Conservation (phyloP, 1,140 invertebrate species). For the Vollenhovia emeryi region DNA sequence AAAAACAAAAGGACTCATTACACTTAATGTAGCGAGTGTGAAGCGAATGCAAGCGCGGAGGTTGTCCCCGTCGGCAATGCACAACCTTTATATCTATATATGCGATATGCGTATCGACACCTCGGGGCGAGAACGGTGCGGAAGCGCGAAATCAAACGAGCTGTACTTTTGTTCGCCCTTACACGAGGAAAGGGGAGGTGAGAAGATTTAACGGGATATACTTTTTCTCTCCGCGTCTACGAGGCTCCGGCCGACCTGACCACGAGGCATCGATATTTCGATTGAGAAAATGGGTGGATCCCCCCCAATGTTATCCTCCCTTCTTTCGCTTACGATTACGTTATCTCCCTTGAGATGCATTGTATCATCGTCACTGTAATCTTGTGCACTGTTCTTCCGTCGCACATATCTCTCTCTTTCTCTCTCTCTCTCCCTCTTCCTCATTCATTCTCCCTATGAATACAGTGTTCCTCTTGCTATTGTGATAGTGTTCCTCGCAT, state of each 20-base stretch:
- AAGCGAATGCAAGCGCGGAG: slow-evolving; percentile 79
- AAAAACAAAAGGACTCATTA: slow-evolving; percentile 70
- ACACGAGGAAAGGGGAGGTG: background rate
- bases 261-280: slow-evolving; percentile 34
- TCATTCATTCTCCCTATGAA: slow-evolving; percentile 8
- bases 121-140: background rate
- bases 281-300: slow-evolving; percentile 51
- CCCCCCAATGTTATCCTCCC: slow-evolving; percentile 50
- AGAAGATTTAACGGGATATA: background rate
- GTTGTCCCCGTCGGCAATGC: slow-evolving; percentile 78
- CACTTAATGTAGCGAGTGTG: slow-evolving; percentile 75
- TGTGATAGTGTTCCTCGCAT: background rate
- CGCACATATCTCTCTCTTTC: background rate
- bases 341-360: slow-evolving; percentile 40
- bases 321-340: slow-evolving; percentile 54
- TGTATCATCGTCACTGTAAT: background rate
- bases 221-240: background rate
- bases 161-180: background rate
- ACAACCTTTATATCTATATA: slow-evolving; percentile 72
- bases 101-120: slow-evolving; percentile 25
- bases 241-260: background rate
- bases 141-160: background rate
- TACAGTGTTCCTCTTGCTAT: slow-evolving; percentile 11
- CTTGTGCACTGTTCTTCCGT: background rate
- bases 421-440: background rate